Evolutionary conservation across 2,888 invertebrate genomes (phyloP), one percentile per base, ranked within the genome.

Genomic region (Endotricha flammealis): DNA sequence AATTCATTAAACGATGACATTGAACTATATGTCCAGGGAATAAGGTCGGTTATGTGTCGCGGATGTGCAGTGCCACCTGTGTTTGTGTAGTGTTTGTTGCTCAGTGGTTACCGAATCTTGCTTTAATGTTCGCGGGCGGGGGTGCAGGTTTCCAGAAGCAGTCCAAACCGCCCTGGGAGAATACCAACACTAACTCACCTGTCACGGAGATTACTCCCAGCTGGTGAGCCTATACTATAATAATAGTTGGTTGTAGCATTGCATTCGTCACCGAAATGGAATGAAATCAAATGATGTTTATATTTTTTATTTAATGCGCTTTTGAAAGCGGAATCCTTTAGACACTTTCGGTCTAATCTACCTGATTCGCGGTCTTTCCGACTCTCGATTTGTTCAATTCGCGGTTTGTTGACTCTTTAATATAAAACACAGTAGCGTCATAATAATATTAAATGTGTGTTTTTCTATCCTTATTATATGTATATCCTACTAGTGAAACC

Each of bases 111-210:
- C 11, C 24, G 35, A 40, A 45, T 20, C 34, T 42, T 13, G 48
- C 37, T 46, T 61, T 58, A 47, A 83, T 83, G 83, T 82, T 83
- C 42, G 82, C 82, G 49, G 81, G 82, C 2, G 81, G 81, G 5
- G 82, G 81, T 13, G 81, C 82, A 6, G 82, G 81, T 5, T 81
- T 82, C 42, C 82, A 82, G 44, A 82, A 80, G 55, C 78, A 78
- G 52, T 77, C 79, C 2, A 81, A 81, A 42, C 82, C 81, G 25
- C 82, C 81, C 10, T 81, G 81, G 81, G 81, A 82, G 52, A 70
- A 53, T 41, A 45, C 59, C 27, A 68, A 53, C 41, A 42, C 56
- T 7, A 49, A 46, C 32, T 39, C 56, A 1, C 60, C 56, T 39
- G 35, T 44, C 5, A 32, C 67, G 1, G 78, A 81, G 32, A 49